Conservation (phyloP, 2,113 vertebrate species). For the Polypterus bichir region DNA sequence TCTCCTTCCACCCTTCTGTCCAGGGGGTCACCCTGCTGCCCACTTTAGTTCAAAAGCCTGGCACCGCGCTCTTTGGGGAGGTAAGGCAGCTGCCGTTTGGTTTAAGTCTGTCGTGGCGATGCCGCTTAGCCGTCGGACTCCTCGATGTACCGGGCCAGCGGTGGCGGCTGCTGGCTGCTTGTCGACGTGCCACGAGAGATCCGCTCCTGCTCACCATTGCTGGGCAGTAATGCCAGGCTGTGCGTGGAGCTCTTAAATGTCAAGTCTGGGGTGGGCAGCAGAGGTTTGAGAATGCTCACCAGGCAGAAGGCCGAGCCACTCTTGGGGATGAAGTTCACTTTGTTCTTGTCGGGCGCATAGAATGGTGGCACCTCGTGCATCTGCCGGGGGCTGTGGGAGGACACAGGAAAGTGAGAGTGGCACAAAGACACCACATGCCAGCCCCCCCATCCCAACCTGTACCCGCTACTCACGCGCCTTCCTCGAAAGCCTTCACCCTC, state of each 20-base stretch:
- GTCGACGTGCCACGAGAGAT: constrained; percentile 68
- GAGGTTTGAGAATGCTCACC: constrained; percentile 96
- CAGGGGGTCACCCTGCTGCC: too few relatives aligned
- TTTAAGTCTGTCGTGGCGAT: background rate
- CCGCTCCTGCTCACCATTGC: constrained; percentile 62
- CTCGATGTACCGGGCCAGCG: constrained; percentile 68
- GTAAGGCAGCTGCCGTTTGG: too few relatives aligned
- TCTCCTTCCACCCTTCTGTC: too few relatives aligned
- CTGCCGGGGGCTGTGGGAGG: constrained; percentile 66
- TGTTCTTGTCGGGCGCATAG: constrained; percentile 98
- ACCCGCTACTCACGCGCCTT: constrained; percentile 71
- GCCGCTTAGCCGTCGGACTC: constrained; percentile 74
- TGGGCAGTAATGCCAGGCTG: constrained; percentile 60
- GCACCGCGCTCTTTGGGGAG: too few relatives aligned
- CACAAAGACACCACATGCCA: background rate
- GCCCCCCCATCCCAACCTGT: too few relatives aligned
- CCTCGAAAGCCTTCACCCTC: constrained; percentile 89
- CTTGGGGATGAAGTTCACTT: constrained; percentile 99
- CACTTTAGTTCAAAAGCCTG: too few relatives aligned
- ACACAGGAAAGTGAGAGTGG: background rate
- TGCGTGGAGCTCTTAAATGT: constrained; percentile 68
- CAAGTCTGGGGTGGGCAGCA: constrained; percentile 82
- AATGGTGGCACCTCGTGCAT: constrained; percentile 86
- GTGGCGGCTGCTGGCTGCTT: constrained; percentile 58
- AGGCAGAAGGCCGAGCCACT: constrained; percentile 97